phyloP scores from a whole-genome alignment of 2,888 invertebrate genomes.

The Mycalesis mineus region DNA sequence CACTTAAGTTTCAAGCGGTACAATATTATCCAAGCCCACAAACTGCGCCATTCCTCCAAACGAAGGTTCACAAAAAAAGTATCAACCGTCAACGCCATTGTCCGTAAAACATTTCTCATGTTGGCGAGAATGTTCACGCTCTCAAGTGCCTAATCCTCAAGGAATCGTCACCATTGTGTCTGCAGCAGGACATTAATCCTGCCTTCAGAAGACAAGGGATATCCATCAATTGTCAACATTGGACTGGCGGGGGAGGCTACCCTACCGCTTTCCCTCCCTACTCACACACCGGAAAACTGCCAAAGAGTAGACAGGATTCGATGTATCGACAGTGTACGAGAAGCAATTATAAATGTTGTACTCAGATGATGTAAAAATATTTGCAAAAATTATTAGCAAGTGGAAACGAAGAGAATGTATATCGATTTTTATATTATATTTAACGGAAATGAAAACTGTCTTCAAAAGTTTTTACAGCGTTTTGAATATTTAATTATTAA shows the following conservation, averaged over 20 bases:
- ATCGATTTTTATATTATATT: too few species aligned
- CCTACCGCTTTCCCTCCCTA: constrained; percentile 43
- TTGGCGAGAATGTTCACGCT: constrained; percentile 38
- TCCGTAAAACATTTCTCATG: constrained; percentile 32
- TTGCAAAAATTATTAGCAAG: too few species aligned
- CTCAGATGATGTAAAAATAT: too few species aligned
- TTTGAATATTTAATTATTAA: too few species aligned
- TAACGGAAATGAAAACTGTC: too few species aligned
- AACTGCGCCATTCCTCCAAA: constrained; percentile 14
- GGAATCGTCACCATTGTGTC: constrained; percentile 62
- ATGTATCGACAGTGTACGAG: neutral
- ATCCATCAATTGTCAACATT: constrained; percentile 79
- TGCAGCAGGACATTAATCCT: constrained; percentile 70
- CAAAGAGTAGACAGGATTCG: constrained; percentile 48
- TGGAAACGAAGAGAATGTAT: too few species aligned
- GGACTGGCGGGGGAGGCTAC: constrained; percentile 57
- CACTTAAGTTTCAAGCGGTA: too few species aligned
- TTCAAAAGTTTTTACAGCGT: too few species aligned
- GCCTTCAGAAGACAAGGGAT: constrained; percentile 75
- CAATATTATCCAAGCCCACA: neutral
- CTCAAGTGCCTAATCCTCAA: constrained; percentile 59
- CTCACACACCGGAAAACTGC: constrained; percentile 48
- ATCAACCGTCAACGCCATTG: constrained; percentile 27
- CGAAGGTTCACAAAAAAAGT: constrained; percentile 21
- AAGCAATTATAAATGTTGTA: too few species aligned